Evolutionary conservation across 2,888 invertebrate genomes (phyloP), one percentile per base, ranked within the genome.

Genomic region (Spilarctia lutea): DNA sequence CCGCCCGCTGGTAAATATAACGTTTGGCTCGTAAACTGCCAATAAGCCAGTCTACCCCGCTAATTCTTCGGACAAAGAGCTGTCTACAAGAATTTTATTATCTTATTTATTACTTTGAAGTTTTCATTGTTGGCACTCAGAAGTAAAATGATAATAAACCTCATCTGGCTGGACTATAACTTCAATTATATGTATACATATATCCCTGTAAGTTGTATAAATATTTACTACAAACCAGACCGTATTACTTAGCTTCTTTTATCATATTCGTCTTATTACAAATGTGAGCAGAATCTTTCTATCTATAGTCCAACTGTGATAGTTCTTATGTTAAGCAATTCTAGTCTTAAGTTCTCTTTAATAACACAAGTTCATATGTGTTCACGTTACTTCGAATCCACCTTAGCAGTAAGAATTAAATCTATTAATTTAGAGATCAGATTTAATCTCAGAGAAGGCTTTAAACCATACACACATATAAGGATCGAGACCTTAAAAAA

Each of bases 1-100:
- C 92, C 92, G 81, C 93, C 94, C 89, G 93, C 91, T 92, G 94
- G 82, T 90, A 90, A 91, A 92, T 93, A 91, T 91, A 93, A 86
- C 89, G 88, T 79, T 86, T 79, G 77, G 80, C 81, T 90, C 90
- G 87, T 94, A 93, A 93, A 94, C 82, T 85, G 85, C 81, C 87
- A 87, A 87, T 89, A 85, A 86, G 75, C 78, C 75, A 79, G 80
- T 81, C 80, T 76, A 75, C 74, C 75, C 76, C 82, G 75, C 76
- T 79, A 77, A 81, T 79, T 73, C 74, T 76, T 42, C 24, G 73
- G 56, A 68, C 45, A 68, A 74, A 52, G 68, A 56, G 68, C 68
- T 68, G 66, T 75, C 74, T 66, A 33, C 52, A 39, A 65, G 24
- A 60, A 45, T 52, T 63, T 65, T 71, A 73, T 18, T 24, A n/a